phyloP scores from a whole-genome alignment of 2,888 invertebrate species.

The Leuctra nigra region DNA sequence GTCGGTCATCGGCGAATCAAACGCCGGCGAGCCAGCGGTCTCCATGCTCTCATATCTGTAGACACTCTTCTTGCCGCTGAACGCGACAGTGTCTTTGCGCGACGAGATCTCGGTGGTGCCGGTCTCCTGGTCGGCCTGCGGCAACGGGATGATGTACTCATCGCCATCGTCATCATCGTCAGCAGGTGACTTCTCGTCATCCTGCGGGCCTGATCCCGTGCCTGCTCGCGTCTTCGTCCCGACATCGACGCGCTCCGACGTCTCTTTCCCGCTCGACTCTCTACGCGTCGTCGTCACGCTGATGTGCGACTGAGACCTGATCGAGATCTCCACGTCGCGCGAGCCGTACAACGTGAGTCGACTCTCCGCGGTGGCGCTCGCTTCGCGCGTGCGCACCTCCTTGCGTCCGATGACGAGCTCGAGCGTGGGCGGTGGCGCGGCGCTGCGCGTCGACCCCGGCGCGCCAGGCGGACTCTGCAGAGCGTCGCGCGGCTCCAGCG shows the following conservation, averaged over 20 bases:
- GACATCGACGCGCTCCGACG: slow-evolving; percentile 44
- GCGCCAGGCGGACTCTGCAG: slow-evolving; percentile 24
- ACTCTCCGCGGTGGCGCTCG: slow-evolving; percentile 47
- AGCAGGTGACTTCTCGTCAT: slow-evolving; percentile 23
- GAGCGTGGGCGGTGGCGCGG: slow-evolving; percentile 36
- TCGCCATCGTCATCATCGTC: slow-evolving; percentile 34
- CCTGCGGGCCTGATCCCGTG: slow-evolving; percentile 34
- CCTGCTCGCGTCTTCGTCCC: slow-evolving; percentile 42
- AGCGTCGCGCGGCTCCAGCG: slow-evolving; percentile 38
- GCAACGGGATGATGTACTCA: slow-evolving; percentile 40
- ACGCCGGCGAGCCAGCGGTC: slow-evolving; percentile 34
- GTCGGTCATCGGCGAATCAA: slow-evolving; percentile 43
- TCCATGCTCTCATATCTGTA: slow-evolving; percentile 44
- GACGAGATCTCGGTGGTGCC: slow-evolving; percentile 25
- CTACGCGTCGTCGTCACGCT: slow-evolving; percentile 44
- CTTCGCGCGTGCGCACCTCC: slow-evolving; percentile 46
- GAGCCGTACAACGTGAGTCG: slow-evolving; percentile 46
- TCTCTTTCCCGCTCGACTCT: slow-evolving; percentile 42
- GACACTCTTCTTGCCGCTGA: slow-evolving; percentile 45
- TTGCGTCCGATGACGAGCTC: slow-evolving; percentile 48
- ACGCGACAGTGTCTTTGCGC: slow-evolving; percentile 45
- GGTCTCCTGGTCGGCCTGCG: slow-evolving; percentile 17
- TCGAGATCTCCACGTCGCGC: slow-evolving; percentile 49
- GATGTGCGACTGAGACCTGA: slow-evolving; percentile 48
- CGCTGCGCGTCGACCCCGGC: slow-evolving; percentile 7